Evolutionary conservation across 2,888 invertebrate genomes (phyloP).

Genomic region (Glaucopsyche alexis): DNA sequence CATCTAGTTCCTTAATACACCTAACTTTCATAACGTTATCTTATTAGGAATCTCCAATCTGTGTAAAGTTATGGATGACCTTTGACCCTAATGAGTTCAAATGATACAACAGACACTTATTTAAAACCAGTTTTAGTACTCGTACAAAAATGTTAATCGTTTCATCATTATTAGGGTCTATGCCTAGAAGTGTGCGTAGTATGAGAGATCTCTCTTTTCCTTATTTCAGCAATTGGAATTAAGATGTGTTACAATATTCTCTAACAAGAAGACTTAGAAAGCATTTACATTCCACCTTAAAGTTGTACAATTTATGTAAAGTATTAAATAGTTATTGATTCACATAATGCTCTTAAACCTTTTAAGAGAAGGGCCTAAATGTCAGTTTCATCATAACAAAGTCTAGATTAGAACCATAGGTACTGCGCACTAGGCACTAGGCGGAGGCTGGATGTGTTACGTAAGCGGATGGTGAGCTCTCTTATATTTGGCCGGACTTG

Average conservation of each 20-base stretch:
- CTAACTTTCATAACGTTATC: not conserved
- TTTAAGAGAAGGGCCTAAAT: not conserved
- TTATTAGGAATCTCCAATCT: no score
- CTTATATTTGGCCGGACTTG: slow-evolving; percentile 66
- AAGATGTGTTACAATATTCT: no score
- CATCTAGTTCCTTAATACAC: not conserved
- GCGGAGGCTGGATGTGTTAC: slow-evolving; percentile 58
- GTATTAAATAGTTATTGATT: not conserved
- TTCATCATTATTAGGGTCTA: no score
- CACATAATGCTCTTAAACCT: not conserved
- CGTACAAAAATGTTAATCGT: not conserved
- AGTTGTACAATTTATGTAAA: no score
- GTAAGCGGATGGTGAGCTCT: slow-evolving; percentile 55
- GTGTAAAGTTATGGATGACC: not conserved
- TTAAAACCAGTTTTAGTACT: not conserved
- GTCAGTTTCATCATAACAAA: not conserved
- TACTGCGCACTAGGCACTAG: slow-evolving; percentile 51
- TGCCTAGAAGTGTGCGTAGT: no score
- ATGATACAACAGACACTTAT: not conserved
- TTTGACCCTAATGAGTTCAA: not conserved
- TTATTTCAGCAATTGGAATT: no score
- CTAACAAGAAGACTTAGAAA: no score
- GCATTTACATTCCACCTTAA: no score
- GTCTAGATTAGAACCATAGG: not conserved
- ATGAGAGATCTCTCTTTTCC: no score